Conservation (phyloP, 2,797 vertebrate species). For the Sebastes iracundus region DNA sequence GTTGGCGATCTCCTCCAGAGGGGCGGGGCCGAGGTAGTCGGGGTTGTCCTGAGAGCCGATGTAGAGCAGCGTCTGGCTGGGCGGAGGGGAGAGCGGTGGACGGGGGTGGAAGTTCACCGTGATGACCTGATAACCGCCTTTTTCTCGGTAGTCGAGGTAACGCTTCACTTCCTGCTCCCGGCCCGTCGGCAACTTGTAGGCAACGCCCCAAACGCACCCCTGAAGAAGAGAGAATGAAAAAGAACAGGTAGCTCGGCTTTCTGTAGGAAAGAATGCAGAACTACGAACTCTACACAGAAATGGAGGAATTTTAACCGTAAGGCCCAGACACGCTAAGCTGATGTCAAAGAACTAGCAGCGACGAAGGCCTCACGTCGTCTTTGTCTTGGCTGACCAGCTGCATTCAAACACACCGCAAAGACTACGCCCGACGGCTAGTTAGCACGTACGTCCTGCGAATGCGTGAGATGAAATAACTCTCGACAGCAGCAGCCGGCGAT, state of each 20-base stretch:
- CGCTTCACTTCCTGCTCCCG: conserved; percentile 93
- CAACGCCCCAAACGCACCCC: conserved; percentile 96
- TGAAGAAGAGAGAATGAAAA: conserved; percentile 46
- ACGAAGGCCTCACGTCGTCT: too few species aligned
- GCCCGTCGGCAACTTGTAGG: conserved; percentile 92
- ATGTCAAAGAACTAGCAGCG: too few species aligned
- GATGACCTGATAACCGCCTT: conserved; percentile 92
- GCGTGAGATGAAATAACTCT: too few species aligned
- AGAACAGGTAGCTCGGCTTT: background rate
- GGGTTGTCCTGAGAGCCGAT: conserved; percentile 94
- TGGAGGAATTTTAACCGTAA: too few species aligned
- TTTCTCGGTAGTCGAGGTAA: conserved; percentile 95
- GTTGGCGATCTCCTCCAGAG: conserved; percentile 93
- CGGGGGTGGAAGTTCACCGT: conserved; percentile 89
- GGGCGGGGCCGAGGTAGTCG: conserved; percentile 95
- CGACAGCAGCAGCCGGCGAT: too few species aligned
- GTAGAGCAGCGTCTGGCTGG: conserved; percentile 88
- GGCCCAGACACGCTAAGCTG: too few species aligned
- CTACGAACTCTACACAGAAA: background rate
- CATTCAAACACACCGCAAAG: too few species aligned
- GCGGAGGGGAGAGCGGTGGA: conserved; percentile 57
- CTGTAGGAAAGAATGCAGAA: background rate
- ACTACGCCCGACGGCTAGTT: too few species aligned
- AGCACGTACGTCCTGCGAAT: too few species aligned
- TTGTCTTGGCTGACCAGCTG: too few species aligned